Evolutionary conservation across 1,140 invertebrate genomes (phyloP), one percentile per base, ranked within the genome.

Genomic region (Acromyrmex echinatior): DNA sequence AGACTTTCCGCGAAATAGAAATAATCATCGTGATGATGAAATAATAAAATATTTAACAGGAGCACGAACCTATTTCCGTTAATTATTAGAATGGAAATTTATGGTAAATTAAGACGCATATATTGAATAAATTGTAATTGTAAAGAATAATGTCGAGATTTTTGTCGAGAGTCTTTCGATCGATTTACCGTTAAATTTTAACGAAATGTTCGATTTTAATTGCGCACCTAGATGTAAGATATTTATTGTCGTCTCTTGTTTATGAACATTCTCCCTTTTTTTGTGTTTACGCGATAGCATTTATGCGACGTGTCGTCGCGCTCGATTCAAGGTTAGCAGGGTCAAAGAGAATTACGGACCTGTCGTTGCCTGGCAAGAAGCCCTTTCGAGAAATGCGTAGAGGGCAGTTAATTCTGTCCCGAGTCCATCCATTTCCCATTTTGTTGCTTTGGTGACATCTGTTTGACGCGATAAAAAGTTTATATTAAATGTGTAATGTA

Each of bases 281-380:
- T 80, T 28, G 53, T 45, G 60, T 73, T 87, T 66, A 73, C 51
- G 14, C 63, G 77, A 81, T 39, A 74, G 53, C 62, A 70, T 89
- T 68, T 49, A 25, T 53, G 58, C 39, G 85, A 73, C 51, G 51
- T 53, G 74, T 63, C 56, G 86, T 60, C 86, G 45, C 14, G 79
- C 49, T 79, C 39, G 86, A 79, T 89, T 91, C 78, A 91, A 91
- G 90, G 90, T 91, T 86, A 89, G 90, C 84, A 56, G 39, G 90
- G 90, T 91, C 65, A 84, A 84, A 81, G 84, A 74, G 85, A 88
- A 73, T 87, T 87, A 88, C 63, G 31, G 56, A 76, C 70, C 53
- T 65, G 73, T 80, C 63, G 86, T 79, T 77, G 79, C n/a, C 25
- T 31, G 25, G 63, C 39, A 80, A 74, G 58, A 70, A 77, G 28